phyloP scores from a whole-genome alignment of 2,888 invertebrate species.

The Teinopalpus imperialis region DNA sequence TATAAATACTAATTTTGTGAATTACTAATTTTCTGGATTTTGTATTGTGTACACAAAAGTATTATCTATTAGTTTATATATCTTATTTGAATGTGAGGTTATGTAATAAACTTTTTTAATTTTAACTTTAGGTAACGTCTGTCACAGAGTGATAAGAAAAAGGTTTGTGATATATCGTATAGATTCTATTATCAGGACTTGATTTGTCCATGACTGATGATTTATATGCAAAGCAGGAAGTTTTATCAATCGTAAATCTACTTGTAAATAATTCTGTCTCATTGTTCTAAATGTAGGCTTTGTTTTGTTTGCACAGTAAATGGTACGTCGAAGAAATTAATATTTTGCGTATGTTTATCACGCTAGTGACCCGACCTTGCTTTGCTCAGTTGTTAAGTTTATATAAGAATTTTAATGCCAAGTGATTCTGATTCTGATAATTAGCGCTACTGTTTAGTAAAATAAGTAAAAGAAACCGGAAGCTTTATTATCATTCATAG shows the following conservation, averaged over 20 bases:
- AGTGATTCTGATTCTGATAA: too few species aligned
- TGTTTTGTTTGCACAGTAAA: constrained; percentile 11
- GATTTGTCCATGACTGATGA: constrained; percentile 33
- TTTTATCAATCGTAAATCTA: constrained; percentile 39
- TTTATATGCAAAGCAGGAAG: constrained; percentile 39
- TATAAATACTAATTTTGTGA: too few species aligned
- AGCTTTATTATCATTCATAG: too few species aligned
- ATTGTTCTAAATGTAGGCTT: constrained; percentile 36
- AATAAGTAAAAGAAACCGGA: too few species aligned
- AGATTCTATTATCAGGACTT: constrained; percentile 36
- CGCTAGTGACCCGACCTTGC: too few species aligned
- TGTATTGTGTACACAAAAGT: too few species aligned
- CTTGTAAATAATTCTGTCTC: constrained; percentile 36
- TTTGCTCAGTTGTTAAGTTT: too few species aligned
- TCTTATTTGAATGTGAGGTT: not conserved
- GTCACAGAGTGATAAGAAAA: constrained; percentile 27
- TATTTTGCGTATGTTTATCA: too few species aligned
- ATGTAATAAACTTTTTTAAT: constrained; percentile 3
- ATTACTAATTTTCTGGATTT: too few species aligned
- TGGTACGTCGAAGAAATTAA: constrained; percentile 2
- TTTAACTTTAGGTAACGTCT: not conserved
- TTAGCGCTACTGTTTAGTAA: too few species aligned
- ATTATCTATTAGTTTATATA: not conserved
- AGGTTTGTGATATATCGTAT: constrained; percentile 36
- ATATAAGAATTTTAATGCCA: too few species aligned